phyloP scores from a whole-genome alignment of 2,797 vertebrate genomes.

The Peromyscus melanophrys region DNA sequence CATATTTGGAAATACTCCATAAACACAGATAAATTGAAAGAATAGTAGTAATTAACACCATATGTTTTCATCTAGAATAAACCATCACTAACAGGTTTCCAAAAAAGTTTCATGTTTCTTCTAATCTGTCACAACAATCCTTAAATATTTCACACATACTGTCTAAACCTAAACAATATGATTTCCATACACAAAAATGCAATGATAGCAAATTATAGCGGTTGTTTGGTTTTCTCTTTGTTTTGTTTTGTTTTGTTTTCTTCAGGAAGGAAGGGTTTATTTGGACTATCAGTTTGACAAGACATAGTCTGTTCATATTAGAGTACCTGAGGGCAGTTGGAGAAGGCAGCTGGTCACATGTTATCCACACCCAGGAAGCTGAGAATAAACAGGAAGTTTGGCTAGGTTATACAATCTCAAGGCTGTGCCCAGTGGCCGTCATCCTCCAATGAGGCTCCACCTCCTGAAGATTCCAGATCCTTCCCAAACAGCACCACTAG shows the following conservation, averaged over 20 bases:
- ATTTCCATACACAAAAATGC: not conserved
- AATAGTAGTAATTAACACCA: not conserved
- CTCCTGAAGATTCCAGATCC: not conserved
- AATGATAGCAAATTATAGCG: not conserved
- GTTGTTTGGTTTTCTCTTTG: not conserved
- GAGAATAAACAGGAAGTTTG: not conserved
- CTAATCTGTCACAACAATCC: not conserved
- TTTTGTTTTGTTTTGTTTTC: not conserved
- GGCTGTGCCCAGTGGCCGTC: too few species aligned
- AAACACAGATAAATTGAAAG: not conserved
- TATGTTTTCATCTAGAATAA: not conserved
- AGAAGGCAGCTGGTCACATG: not conserved
- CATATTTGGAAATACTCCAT: not conserved
- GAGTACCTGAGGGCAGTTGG: not conserved
- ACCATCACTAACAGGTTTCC: not conserved
- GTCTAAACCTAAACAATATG: not conserved
- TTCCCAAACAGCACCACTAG: not conserved
- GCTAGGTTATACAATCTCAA: not conserved
- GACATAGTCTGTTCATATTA: not conserved
- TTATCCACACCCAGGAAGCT: not conserved
- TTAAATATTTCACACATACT: constrained; percentile 14
- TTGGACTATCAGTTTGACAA: not conserved
- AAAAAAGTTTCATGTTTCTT: not conserved
- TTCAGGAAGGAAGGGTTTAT: not conserved
- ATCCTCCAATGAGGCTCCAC: not conserved